A percentile compares a stretch with the other conserved stretches of the same genome.
Evolutionary conservation across 2,888 invertebrate genomes (phyloP).

Genomic region (Lepidonotus clava): DNA sequence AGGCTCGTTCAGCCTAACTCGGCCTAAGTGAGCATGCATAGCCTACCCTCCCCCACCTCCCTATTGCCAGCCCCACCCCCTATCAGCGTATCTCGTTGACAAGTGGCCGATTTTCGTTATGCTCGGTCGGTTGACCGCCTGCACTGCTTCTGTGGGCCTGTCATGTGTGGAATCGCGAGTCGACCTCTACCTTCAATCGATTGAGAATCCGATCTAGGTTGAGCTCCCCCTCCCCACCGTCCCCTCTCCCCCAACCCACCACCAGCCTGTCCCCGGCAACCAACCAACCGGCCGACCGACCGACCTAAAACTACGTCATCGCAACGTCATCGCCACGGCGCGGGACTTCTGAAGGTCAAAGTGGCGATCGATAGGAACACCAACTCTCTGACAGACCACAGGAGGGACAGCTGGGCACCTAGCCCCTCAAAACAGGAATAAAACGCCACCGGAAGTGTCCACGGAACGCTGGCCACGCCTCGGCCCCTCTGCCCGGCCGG

Average conservation of each 20-base stretch:
- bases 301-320: slow-evolving; percentile 8
- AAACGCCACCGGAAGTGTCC: neutral
- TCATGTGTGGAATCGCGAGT: neutral
- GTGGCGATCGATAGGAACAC: neutral
- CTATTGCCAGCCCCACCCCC: too few relatives aligned
- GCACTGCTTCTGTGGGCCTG: neutral
- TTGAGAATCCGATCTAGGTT: neutral
- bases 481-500: neutral
- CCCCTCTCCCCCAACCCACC: neutral
- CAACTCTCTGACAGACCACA: neutral
- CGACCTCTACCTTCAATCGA: neutral
- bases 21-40: too few relatives aligned
- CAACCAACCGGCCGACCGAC: too few relatives aligned
- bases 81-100: too few relatives aligned
- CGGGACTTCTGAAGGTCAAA: neutral
- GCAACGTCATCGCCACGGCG: neutral
- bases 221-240: neutral
- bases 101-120: too few relatives aligned
- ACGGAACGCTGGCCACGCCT: neutral
- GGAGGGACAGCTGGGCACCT: too few relatives aligned
- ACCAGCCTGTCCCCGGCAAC: neutral
- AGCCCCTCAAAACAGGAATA: too few relatives aligned
- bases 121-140: too few relatives aligned
- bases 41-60: too few relatives aligned
- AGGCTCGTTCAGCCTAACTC: too few relatives aligned